phyloP scores from a whole-genome alignment of 2,888 invertebrate species.

The Entomobrya proxima region DNA sequence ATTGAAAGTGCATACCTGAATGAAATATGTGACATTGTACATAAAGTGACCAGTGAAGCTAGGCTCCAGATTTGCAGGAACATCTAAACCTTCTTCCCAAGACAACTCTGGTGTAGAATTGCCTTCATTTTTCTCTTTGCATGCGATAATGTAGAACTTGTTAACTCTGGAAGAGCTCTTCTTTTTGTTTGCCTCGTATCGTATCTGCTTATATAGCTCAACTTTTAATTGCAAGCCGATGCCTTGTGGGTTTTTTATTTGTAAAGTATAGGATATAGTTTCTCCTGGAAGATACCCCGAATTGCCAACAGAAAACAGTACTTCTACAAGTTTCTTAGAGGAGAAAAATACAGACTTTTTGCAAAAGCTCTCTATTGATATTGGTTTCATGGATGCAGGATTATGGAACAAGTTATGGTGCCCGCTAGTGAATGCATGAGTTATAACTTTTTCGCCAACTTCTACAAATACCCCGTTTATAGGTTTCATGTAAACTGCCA shows the following conservation, averaged over 20 bases:
- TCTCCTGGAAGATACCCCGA: slow-evolving; percentile 54
- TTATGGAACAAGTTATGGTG: slow-evolving; percentile 51
- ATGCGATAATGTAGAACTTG: not conserved
- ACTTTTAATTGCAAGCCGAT: slow-evolving; percentile 42
- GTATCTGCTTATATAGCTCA: slow-evolving; percentile 30
- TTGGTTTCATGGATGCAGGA: slow-evolving; percentile 38
- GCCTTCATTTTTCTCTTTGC: slow-evolving; percentile 39
- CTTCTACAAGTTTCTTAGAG: slow-evolving; percentile 42
- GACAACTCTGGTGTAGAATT: slow-evolving; percentile 48
- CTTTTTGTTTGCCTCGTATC: slow-evolving; percentile 53
- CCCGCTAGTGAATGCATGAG: slow-evolving; percentile 49
- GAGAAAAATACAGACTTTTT: slow-evolving; percentile 52
- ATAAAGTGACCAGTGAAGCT: slow-evolving; percentile 34
- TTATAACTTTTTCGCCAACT: slow-evolving; percentile 52
- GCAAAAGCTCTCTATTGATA: slow-evolving; percentile 27
- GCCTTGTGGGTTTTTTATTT: slow-evolving; percentile 42
- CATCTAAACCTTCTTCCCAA: slow-evolving; percentile 37
- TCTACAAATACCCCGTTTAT: slow-evolving; percentile 1
- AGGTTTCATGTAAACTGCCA: slow-evolving; percentile 53
- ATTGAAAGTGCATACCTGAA: slow-evolving; percentile 31
- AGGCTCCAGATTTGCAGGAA: slow-evolving; percentile 38
- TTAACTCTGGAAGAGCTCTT: slow-evolving; percentile 32
- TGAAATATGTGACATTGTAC: slow-evolving; percentile 47
- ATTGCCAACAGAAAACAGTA: slow-evolving; percentile 31
- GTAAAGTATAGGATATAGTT: slow-evolving; percentile 40